Conservation (phyloP, 2,113 vertebrate genomes). For the Manacus vitellinus region DNA sequence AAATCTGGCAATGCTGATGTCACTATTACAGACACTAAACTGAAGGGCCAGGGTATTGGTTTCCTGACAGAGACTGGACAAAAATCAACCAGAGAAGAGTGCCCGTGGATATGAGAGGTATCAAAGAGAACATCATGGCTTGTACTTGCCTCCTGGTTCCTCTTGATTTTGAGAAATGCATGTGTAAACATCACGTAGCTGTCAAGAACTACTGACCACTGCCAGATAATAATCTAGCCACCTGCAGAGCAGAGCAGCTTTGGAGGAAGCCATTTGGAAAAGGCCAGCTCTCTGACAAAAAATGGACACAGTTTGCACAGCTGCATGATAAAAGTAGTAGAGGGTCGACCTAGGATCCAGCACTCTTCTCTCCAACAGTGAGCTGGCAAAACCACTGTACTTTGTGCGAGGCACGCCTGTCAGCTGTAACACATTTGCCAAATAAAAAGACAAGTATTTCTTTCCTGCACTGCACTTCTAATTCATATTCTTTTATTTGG, state of each 20-base stretch:
- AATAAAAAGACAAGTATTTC: not conserved
- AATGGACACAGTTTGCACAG: not conserved
- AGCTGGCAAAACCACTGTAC: not conserved
- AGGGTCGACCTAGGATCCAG: not conserved
- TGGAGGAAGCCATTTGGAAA: not conserved
- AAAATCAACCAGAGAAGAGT: not conserved
- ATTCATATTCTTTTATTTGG: not conserved
- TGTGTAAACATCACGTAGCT: not conserved
- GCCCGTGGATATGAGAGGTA: not conserved
- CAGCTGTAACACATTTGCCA: not conserved
- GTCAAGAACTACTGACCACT: not conserved
- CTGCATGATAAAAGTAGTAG: not conserved
- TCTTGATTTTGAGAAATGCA: not conserved
- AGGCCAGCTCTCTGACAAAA: not conserved
- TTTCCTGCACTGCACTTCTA: not conserved
- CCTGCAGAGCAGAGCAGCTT: not conserved
- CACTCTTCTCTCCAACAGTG: not conserved
- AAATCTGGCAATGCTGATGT: not conserved
- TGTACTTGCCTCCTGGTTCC: not conserved
- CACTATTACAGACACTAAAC: not conserved
- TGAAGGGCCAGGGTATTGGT: not conserved
- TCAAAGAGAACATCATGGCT: not conserved
- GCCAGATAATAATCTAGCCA: not conserved
- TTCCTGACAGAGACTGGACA: not conserved
- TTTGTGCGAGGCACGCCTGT: not conserved